Evolutionary conservation across 2,113 vertebrate genomes (phyloP), one percentile per base, ranked within the genome.

Genomic region (Pampusana beccarii): DNA sequence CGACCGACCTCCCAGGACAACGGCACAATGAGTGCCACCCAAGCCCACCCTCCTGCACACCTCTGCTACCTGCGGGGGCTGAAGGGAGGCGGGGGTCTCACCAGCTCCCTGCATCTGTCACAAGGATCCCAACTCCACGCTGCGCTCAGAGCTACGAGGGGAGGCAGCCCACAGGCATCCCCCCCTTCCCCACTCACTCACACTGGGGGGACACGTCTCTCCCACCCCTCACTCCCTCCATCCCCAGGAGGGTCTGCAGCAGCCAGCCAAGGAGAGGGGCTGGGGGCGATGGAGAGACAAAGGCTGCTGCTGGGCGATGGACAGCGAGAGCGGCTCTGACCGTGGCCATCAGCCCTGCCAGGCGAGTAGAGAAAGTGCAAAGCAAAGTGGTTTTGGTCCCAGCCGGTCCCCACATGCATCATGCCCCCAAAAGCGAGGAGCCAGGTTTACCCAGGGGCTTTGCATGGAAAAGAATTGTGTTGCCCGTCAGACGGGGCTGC

Each of bases 141-240:
- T 9, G 0, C 4, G 44, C 69, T 36, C 84, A 0, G 0, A 89
- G 56, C 56, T 65, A 23, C 0, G 2, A 26, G 40, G 29, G 51
- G 65, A 64, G 40, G 53, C 61, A 71, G n/a, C 87, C 77, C 60
- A 31, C 11, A 42, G 67, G 73, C n/a, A 38, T 5, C 54, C 58
- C 40, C 5, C 44, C 78, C 79, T 44, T 64, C 48, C 69, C 60
- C 17, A 1, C 40, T 19, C 66, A 36, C 61, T 56, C 3, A 3
- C 0, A 2, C 74, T 34, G 46, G 28, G 48, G 88, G 62, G 40
- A 25, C 5, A 13, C 6, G 0, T 14, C 69, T 81, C 46, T 34
- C 34, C 69, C 60, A 26, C 3, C 12, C 46, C 72, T 64, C 3
- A 1, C 51, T 83, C 50, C 57, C 33, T 61, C 29, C 34, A 61